These are phyloP conservation scores for Drosophila subobscura DNA, from an alignment of 1,140 invertebrate genomes.

Conservation along the genomic window DNA sequence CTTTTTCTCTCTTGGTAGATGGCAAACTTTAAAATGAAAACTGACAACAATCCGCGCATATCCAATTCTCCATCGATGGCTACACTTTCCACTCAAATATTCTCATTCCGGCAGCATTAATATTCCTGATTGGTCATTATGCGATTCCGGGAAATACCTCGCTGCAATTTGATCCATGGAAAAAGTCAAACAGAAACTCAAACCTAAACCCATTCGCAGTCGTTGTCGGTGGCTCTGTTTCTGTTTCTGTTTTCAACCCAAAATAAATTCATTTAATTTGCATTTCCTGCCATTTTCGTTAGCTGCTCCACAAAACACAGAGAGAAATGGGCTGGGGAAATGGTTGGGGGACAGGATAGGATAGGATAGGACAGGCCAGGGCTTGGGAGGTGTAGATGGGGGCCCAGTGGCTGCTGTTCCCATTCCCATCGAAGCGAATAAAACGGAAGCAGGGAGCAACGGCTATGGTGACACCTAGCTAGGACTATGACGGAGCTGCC, in stretches of 20 bases:
- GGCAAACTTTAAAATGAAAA: no score
- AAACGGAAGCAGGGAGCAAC: not conserved
- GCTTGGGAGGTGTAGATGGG: not conserved
- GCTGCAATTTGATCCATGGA: conserved; percentile 23
- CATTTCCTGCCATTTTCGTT: conserved; percentile 31
- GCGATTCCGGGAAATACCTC: conserved; percentile 24
- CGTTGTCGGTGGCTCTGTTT: conserved; percentile 1
- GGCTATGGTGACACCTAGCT: not conserved
- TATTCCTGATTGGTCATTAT: conserved; percentile 39
- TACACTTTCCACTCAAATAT: conserved; percentile 23
- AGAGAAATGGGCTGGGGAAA: not conserved
- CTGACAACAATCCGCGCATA: not conserved
- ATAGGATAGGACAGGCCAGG: no score
- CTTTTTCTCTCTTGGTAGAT: no score
- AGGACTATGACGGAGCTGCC: no score
- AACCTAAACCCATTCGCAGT: not conserved
- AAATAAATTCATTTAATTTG: conserved; percentile 63
- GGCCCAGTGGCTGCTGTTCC: conserved; percentile 6
- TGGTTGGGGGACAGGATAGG: not conserved
- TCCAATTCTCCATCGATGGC: not conserved
- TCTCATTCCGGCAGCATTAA: conserved; percentile 28
- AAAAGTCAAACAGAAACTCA: conserved; percentile 5
- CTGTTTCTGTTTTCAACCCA: conserved; percentile 19
- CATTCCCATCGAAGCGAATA: conserved; percentile 16
- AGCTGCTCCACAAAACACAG: not conserved